Evolutionary conservation across 2,797 vertebrate genomes (phyloP).

Genomic region (Sparidentex hasta): DNA sequence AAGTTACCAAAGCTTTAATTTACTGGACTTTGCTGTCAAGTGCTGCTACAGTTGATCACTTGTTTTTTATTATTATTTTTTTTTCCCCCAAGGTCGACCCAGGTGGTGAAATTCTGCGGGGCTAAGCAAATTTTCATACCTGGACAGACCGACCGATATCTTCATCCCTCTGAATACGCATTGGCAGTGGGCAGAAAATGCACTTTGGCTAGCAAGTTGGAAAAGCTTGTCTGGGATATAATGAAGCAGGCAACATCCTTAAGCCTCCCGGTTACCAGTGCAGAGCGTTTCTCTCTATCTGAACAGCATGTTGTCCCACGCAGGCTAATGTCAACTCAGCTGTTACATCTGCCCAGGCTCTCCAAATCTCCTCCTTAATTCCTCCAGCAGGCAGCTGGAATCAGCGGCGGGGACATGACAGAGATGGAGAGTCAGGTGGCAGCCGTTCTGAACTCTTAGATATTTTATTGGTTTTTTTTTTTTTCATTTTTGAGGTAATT

Average conservation of each 20-base stretch:
- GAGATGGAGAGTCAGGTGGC: conserved; percentile 57
- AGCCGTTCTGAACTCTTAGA: conserved; percentile 23
- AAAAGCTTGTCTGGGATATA: conserved; percentile 76
- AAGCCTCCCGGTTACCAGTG: conserved; percentile 76
- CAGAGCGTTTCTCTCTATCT: conserved; percentile 76
- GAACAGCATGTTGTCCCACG: conserved; percentile 70
- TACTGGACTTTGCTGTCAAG: conserved; percentile 18
- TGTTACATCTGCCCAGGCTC: conserved; percentile 76
- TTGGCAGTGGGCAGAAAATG: conserved; percentile 77
- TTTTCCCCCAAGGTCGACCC: not conserved
- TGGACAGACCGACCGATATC: conserved; percentile 59
- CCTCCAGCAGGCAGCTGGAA: conserved; percentile 74
- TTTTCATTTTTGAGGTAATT: not conserved
- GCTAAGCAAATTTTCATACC: conserved; percentile 60
- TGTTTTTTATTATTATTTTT: not conserved
- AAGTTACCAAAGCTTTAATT: conserved; percentile 35
- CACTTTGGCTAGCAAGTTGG: conserved; percentile 66
- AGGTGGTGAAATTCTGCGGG: conserved; percentile 54
- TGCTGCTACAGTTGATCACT: conserved; percentile 16
- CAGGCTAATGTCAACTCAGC: conserved; percentile 76
- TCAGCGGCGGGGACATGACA: conserved; percentile 51
- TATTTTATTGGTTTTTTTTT: conserved; percentile 25
- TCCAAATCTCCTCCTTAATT: conserved; percentile 78
- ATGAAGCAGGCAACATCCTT: conserved; percentile 83
- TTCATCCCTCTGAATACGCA: conserved; percentile 52